Percentiles rank a stretch among this genome's conserved stretches.
Conservation (phyloP, 2,888 invertebrate species). For the Drosophila quinaria region DNA sequence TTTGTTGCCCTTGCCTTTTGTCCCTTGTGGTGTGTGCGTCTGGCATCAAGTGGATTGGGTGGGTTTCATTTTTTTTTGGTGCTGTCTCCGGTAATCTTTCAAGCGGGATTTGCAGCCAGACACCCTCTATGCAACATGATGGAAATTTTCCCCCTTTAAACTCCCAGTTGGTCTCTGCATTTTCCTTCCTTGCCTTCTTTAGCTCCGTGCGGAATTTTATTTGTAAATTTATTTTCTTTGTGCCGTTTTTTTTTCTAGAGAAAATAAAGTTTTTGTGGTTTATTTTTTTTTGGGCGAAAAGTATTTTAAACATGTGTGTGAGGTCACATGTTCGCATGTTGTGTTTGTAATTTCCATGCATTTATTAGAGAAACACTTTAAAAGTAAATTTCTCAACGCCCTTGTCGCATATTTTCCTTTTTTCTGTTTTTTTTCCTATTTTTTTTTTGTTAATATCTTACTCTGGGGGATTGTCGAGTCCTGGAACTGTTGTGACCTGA, state of each 20-base stretch:
- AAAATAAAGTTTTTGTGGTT: constrained; percentile 66
- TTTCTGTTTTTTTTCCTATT: background rate
- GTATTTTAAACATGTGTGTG: constrained; percentile 75
- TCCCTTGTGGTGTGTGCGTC: constrained; percentile 47
- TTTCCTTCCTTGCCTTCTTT: background rate
- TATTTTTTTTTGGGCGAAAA: constrained; percentile 37
- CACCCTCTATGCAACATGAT: constrained; percentile 65
- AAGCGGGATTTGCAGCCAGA: constrained; percentile 83
- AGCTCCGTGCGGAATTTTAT: constrained; percentile 61
- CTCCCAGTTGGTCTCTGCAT: constrained; percentile 1
- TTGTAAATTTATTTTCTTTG: constrained; percentile 76
- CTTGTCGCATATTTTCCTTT: constrained; percentile 43
- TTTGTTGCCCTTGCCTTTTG: constrained; percentile 6
- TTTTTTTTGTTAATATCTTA: constrained; percentile 28
- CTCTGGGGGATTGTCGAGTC: constrained; percentile 63
- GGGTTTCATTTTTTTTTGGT: constrained; percentile 27
- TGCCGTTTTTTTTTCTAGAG: constrained; percentile 47
- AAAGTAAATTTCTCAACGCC: constrained; percentile 75
- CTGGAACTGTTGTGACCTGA: constrained; percentile 67
- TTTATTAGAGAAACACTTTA: constrained; percentile 76
- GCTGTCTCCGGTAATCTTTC: constrained; percentile 82
- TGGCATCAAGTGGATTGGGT: constrained; percentile 63
- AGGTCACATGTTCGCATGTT: constrained; percentile 52
- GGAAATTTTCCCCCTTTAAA: constrained; percentile 40
- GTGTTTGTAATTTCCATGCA: constrained; percentile 62